Evolutionary conservation across 2,797 vertebrate species (phyloP), one percentile per base, ranked within the genome.

Genomic region (Heteromormyrus szaboi): DNA sequence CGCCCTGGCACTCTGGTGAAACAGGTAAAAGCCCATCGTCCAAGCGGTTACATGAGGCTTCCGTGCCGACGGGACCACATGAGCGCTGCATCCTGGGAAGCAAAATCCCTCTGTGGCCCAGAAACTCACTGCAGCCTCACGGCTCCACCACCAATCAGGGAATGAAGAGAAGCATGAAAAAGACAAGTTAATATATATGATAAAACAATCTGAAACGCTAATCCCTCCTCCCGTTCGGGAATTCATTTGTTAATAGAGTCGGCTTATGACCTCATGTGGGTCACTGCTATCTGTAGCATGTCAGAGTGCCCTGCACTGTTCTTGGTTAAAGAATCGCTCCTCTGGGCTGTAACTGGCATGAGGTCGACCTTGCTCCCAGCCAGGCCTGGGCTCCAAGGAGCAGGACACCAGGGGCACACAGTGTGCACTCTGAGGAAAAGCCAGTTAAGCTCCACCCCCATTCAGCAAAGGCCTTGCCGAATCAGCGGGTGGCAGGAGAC

Each of bases 11-110:
- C 62, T 86, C 62, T 89, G 89, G 76, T 46, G 46, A 46, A 56
- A 87, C 53, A 56, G 89, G 87, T 81, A 89, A 46, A 89, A 88
- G 76, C 85, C 85, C 85, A 90, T 91, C 88, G 86, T 89, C 81
- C 83, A 85, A 85, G 89, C 89, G 91, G 79, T 53, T 11, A 37
- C 41, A 22, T 81, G 62, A 25, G 48, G 8, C 9, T 19, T 19
- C 87, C 2, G 4, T n/a, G 19, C 1, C 5, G 87, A 33, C 46
- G 11, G 33, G 29, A 33, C 8, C 11, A 41, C 25, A 37, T 83
- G 22, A 1, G 6, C 51, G 6, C 44, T 88, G 72, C 53, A 85
- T 22, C 41, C 41, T 65, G 22, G 29, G 44, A 76, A 22, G n/a
- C 25, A 59, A 25, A 51, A 8, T 12, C 29, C 72, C 22, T 12